Conservation (phyloP, 2,113 vertebrate species). For the Manacus vitellinus region DNA sequence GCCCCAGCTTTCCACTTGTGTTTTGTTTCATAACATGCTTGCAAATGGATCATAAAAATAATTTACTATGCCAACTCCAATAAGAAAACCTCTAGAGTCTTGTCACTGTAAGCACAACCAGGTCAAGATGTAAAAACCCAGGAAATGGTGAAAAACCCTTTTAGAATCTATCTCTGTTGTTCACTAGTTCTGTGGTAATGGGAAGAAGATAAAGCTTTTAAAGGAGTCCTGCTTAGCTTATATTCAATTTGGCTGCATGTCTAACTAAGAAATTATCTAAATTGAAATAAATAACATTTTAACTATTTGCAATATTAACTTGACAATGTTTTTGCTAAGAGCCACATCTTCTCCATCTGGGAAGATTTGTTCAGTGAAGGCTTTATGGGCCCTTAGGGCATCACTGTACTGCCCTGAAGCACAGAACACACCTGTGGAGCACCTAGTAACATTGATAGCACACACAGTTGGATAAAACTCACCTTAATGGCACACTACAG, state of each 20-base stretch:
- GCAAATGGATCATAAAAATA: background rate
- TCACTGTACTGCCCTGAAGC: background rate
- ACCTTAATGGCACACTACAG: background rate
- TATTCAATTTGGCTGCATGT: accelerated
- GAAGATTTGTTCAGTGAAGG: background rate
- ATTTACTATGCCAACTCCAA: background rate
- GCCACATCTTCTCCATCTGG: background rate
- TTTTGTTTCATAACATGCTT: background rate
- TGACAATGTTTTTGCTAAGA: background rate
- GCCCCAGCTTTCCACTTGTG: background rate
- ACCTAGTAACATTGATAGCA: background rate
- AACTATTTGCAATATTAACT: background rate
- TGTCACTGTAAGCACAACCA: background rate
- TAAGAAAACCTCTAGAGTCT: background rate
- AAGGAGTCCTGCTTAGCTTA: background rate
- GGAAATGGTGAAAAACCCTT: background rate
- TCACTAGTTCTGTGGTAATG: background rate
- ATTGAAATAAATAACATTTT: background rate
- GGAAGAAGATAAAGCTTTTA: background rate
- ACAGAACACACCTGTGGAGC: background rate
- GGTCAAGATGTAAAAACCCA: background rate
- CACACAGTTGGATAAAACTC: accelerated
- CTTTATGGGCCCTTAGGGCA: background rate
- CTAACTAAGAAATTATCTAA: background rate
- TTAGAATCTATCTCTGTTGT: background rate